phyloP scores from a whole-genome alignment of 1,140 invertebrate genomes.

The Macrobrachium nipponense region DNA sequence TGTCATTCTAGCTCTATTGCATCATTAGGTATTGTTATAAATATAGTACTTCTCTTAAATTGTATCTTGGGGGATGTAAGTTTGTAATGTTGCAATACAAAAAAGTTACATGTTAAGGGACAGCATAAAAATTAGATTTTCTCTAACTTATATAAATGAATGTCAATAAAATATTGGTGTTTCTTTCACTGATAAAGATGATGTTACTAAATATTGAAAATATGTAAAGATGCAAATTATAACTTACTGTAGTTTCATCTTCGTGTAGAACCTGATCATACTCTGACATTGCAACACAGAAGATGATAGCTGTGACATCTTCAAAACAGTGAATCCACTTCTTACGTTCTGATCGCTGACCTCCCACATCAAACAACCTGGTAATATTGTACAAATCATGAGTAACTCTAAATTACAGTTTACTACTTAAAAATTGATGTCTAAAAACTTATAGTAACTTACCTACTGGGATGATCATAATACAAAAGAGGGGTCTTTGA shows the following conservation, averaged over 20 bases:
- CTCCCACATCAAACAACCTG: slow-evolving; percentile 98
- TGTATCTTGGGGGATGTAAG: too few relatives aligned
- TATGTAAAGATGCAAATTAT: neutral
- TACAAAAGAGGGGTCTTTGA: too few relatives aligned
- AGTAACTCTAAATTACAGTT: neutral
- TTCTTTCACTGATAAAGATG: too few relatives aligned
- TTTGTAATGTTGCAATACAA: too few relatives aligned
- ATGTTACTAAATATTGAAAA: neutral
- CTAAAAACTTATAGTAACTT: neutral
- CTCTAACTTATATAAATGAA: too few relatives aligned
- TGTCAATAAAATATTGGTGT: too few relatives aligned
- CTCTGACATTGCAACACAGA: slow-evolving; percentile 99
- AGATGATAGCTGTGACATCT: slow-evolving; percentile 99
- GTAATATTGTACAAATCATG: slow-evolving; percentile 38
- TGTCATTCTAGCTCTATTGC: too few relatives aligned
- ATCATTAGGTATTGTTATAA: too few relatives aligned
- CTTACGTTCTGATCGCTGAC: slow-evolving; percentile 98
- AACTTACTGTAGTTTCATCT: slow-evolving; percentile 91
- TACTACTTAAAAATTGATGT: neutral
- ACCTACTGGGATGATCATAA: neutral
- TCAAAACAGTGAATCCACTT: slow-evolving; percentile 99
- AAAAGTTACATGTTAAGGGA: too few relatives aligned
- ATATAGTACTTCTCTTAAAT: too few relatives aligned
- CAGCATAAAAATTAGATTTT: too few relatives aligned
- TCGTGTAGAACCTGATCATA: slow-evolving; percentile 97